Evolutionary conservation across 2,797 vertebrate species (phyloP).

Genomic region (Dendrocincla fuliginosa): DNA sequence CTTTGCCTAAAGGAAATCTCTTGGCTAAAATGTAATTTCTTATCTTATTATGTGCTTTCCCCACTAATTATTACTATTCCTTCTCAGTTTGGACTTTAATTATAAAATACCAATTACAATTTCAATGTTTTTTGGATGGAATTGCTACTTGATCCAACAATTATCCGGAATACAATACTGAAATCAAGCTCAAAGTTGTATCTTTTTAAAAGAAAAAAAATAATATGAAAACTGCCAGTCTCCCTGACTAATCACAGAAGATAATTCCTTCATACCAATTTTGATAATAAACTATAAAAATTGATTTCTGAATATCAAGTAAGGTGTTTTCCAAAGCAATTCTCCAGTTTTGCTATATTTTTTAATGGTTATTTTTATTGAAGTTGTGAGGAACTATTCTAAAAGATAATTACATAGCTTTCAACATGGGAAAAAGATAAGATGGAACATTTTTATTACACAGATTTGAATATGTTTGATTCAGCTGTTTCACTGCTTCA

Average conservation of each 20-base stretch:
- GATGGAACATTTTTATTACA: conserved; percentile 18
- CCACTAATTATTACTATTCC: conserved; percentile 20
- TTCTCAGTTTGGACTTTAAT: conserved; percentile 49
- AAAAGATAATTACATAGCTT: conserved; percentile 30
- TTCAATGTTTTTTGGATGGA: conserved; percentile 22
- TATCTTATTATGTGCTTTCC: conserved; percentile 1
- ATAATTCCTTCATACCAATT: background rate
- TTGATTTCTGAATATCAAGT: conserved; percentile 4
- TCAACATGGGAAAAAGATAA: conserved; percentile 3
- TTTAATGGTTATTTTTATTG: conserved; percentile 6
- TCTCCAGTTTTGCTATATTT: background rate
- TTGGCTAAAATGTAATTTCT: background rate
- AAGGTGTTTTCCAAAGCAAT: conserved; percentile 30
- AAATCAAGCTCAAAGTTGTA: background rate
- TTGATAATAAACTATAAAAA: conserved; percentile 39
- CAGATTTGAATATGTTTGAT: background rate
- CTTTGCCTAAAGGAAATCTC: conserved; percentile 16
- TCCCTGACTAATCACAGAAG: background rate
- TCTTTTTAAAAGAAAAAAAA: background rate
- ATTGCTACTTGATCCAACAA: background rate
- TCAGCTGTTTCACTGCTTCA: conserved; percentile 17
- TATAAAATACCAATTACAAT: conserved; percentile 49
- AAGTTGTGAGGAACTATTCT: background rate
- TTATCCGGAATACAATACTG: background rate
- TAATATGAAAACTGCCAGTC: background rate